Evolutionary conservation across 2,113 vertebrate genomes (phyloP).

Genomic region (Stegastes partitus): DNA sequence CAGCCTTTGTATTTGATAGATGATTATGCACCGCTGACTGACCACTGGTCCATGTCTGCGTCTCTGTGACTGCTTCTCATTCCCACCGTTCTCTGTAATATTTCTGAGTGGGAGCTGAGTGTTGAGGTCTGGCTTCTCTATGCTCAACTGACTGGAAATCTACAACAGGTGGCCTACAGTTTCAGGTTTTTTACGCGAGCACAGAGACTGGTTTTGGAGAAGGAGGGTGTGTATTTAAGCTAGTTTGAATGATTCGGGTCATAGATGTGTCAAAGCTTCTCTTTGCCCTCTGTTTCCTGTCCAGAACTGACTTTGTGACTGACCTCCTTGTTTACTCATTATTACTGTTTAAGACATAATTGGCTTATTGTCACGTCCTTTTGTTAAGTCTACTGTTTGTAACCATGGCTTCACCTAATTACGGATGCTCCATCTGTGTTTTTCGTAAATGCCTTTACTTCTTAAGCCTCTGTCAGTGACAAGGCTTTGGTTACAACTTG

Average conservation of each 20-base stretch:
- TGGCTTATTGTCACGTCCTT: constrained; percentile 48
- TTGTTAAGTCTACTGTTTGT: constrained; percentile 50
- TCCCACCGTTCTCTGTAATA: constrained; percentile 24
- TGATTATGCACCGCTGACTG: neutral
- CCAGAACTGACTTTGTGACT: neutral
- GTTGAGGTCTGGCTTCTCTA: constrained; percentile 38
- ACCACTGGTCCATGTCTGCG: constrained; percentile 9
- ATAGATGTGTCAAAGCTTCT: neutral
- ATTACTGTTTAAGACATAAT: constrained; percentile 42
- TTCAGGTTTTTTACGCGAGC: constrained; percentile 10
- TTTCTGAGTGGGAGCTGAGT: constrained; percentile 37
- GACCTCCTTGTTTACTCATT: constrained; percentile 16
- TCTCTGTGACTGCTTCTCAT: constrained; percentile 11
- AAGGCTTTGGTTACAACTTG: constrained; percentile 21
- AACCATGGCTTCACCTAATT: constrained; percentile 18
- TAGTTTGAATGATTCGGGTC: neutral
- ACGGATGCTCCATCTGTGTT: constrained; percentile 56
- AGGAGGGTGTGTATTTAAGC: neutral
- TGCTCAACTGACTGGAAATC: constrained; percentile 42
- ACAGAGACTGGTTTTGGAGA: neutral
- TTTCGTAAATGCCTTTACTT: constrained; percentile 29
- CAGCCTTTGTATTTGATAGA: neutral
- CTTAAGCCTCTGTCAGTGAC: constrained; percentile 42
- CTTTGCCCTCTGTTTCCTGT: neutral
- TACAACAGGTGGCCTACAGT: constrained; percentile 59